A percentile compares a stretch with the other conserved stretches of the same genome.
These are phyloP conservation scores for Luffia ferchaultella DNA, from an alignment of 2,888 invertebrate genomes.

Conservation along the genomic window DNA sequence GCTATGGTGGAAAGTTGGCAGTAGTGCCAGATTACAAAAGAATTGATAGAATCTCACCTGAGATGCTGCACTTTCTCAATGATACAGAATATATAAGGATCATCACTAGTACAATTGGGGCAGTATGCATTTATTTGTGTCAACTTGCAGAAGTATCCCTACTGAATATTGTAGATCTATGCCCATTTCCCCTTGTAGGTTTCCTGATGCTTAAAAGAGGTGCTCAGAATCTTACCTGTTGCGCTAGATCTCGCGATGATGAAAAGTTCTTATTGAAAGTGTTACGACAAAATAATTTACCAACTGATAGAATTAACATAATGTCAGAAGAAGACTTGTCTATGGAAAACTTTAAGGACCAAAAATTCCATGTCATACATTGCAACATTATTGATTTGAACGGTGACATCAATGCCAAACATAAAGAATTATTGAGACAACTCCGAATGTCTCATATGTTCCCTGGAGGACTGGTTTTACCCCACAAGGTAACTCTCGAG, in stretches of 20 bases:
- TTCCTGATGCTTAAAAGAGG: slow-evolving; percentile 62
- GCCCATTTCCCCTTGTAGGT: slow-evolving; percentile 71
- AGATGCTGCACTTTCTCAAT: slow-evolving; percentile 52
- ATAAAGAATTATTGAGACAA: slow-evolving; percentile 27
- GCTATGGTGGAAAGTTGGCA: slow-evolving; percentile 41
- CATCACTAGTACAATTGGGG: slow-evolving; percentile 38
- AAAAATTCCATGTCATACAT: slow-evolving; percentile 61
- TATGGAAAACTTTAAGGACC: slow-evolving; percentile 25
- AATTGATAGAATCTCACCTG: slow-evolving; percentile 32
- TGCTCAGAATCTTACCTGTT: slow-evolving; percentile 46
- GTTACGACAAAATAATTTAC: slow-evolving; percentile 43
- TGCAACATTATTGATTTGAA: slow-evolving; percentile 60
- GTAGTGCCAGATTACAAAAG: slow-evolving; percentile 25
- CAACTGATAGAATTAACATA: slow-evolving; percentile 36
- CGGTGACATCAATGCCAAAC: slow-evolving; percentile 61
- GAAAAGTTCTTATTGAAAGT: slow-evolving; percentile 46
- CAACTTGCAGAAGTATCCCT: slow-evolving; percentile 37
- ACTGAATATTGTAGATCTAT: slow-evolving; percentile 60
- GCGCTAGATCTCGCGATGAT: slow-evolving; percentile 37
- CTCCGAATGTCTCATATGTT: slow-evolving; percentile 34
- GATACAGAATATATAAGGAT: slow-evolving; percentile 48
- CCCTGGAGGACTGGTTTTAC: slow-evolving; percentile 55
- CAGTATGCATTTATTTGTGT: slow-evolving; percentile 39
- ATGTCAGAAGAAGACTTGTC: slow-evolving; percentile 35
- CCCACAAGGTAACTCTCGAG: slow-evolving; percentile 55